Evolutionary conservation across 2,797 vertebrate genomes (phyloP).

Genomic region (Scomberomorus guttatus): DNA sequence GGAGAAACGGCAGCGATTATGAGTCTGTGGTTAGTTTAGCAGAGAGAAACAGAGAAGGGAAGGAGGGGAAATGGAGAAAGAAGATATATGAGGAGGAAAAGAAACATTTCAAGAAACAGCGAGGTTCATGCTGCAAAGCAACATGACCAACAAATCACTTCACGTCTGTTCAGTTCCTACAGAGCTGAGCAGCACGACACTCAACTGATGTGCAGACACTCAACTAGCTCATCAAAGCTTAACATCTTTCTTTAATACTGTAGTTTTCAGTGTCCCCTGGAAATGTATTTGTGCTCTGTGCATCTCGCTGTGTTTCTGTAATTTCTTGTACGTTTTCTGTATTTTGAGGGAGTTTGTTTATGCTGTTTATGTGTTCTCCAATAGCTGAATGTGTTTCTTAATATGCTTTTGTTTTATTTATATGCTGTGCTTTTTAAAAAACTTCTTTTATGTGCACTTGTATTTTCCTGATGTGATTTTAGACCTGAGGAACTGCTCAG

Average conservation of each 20-base stretch:
- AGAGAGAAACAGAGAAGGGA: neutral
- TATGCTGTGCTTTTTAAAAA: too few relatives aligned
- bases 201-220: neutral
- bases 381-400: too few relatives aligned
- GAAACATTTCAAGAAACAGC: neutral
- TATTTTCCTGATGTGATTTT: too few relatives aligned
- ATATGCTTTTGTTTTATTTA: too few relatives aligned
- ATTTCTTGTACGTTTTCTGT: too few relatives aligned
- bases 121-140: neutral
- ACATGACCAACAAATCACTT: neutral
- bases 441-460: too few relatives aligned
- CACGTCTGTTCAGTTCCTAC: neutral
- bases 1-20: slow-evolving; percentile 19
- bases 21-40: slow-evolving; percentile 33
- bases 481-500: too few relatives aligned
- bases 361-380: too few relatives aligned
- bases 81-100: neutral
- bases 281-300: neutral
- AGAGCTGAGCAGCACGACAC: neutral
- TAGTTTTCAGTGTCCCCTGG: neutral
- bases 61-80: neutral
- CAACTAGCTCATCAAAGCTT: neutral
- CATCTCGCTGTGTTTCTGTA: neutral
- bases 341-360: too few relatives aligned
- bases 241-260: neutral